These are phyloP conservation scores for Lathronympha strigana DNA, from an alignment of 2,888 invertebrate species.

Conservation along the genomic window DNA sequence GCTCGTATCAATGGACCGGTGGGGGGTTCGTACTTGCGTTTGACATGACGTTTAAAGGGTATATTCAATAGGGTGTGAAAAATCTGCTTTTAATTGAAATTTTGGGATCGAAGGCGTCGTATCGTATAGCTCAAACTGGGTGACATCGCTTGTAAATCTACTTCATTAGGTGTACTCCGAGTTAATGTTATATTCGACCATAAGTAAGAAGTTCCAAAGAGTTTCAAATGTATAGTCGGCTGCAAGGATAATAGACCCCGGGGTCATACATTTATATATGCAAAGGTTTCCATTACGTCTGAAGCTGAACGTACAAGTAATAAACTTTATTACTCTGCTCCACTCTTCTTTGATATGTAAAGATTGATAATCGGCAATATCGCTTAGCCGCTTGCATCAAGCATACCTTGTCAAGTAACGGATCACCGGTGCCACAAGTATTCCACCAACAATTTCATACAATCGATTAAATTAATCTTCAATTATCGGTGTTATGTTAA, in stretches of 20 bases:
- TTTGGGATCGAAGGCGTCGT: background rate
- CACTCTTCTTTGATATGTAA: too few relatives aligned
- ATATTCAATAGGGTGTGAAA: conserved; percentile 4
- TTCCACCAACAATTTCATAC: background rate
- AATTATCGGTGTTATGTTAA: conserved; percentile 42
- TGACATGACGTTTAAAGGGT: conserved; percentile 15
- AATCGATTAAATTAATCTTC: conserved; percentile 37
- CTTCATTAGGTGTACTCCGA: too few relatives aligned
- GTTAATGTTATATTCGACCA: too few relatives aligned
- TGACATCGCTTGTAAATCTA: background rate
- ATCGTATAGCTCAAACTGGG: background rate
- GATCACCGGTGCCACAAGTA: conserved; percentile 2
- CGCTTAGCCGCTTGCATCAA: background rate
- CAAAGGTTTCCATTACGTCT: too few relatives aligned
- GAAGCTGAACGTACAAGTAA: too few relatives aligned
- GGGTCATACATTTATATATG: too few relatives aligned
- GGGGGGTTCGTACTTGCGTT: conserved; percentile 9
- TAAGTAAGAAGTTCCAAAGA: too few relatives aligned
- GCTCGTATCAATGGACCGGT: conserved; percentile 11
- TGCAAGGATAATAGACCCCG: too few relatives aligned
- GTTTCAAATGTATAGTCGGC: too few relatives aligned
- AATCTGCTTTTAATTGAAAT: background rate
- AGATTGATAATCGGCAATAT: background rate
- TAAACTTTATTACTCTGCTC: too few relatives aligned
- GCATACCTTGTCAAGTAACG: conserved; percentile 2